Percentiles rank a stretch among this genome's conserved stretches.
Conservation (phyloP, 37 sponge, comb jelly and placozoan genomes). For the Amphimedon queenslandica region DNA sequence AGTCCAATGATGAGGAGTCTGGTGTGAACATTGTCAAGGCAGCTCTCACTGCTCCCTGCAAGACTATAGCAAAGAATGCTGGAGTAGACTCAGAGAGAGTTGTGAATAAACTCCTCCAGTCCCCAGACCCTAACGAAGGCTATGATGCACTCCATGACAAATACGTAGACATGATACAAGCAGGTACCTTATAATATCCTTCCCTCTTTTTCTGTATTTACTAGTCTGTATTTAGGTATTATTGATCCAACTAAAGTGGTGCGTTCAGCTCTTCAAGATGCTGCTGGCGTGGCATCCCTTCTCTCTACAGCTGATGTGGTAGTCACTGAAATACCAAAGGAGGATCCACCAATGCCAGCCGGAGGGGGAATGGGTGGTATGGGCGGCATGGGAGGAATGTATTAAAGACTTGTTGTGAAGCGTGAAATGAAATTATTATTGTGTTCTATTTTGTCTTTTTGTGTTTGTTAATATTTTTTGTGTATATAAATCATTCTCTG, state of each 20-base stretch:
- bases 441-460: too few relatives aligned
- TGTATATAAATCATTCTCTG: too few relatives aligned
- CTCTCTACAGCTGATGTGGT: slow-evolving; percentile 92
- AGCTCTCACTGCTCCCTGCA: slow-evolving; percentile 72
- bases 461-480: too few relatives aligned
- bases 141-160: slow-evolving; percentile 86
- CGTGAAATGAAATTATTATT: too few relatives aligned
- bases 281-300: slow-evolving; percentile 93
- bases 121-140: slow-evolving; percentile 46
- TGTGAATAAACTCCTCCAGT: slow-evolving; percentile 61
- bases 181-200: slow-evolving; percentile 74
- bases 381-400: slow-evolving; percentile 84
- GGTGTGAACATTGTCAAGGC: slow-evolving; percentile 84
- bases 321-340: slow-evolving; percentile 79
- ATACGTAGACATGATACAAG: slow-evolving; percentile 86
- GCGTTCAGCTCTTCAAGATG: slow-evolving; percentile 92
- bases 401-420: too few relatives aligned
- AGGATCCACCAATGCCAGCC: slow-evolving; percentile 36
- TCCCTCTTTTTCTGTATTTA: too few relatives aligned
- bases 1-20: slow-evolving; percentile 50
- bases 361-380: slow-evolving; percentile 62
- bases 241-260: slow-evolving; percentile 94
- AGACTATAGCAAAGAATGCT: slow-evolving; percentile 83
- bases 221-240: too few relatives aligned
- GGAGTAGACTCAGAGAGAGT: slow-evolving; percentile 76